A percentile compares a stretch with the other conserved stretches of the same genome.
phyloP scores from a whole-genome alignment of 1,140 invertebrate species.

The Halyomorpha halys region DNA sequence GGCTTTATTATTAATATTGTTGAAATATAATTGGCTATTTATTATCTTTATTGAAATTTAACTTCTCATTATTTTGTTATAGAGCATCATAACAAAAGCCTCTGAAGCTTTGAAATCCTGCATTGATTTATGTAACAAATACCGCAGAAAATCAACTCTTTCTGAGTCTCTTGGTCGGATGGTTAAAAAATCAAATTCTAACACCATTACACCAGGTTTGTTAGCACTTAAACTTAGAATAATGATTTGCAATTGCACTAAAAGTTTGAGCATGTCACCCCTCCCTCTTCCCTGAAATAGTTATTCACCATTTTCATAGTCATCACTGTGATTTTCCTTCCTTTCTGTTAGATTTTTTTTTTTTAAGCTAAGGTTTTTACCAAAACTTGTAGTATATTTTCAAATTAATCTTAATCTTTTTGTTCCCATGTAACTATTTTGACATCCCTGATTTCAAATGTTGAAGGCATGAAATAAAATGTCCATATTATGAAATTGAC shows the following conservation, averaged over 20 bases:
- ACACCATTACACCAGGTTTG: background rate
- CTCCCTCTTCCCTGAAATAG: too few relatives aligned
- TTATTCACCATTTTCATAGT: too few relatives aligned
- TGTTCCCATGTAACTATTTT: too few relatives aligned
- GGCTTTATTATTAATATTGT: background rate
- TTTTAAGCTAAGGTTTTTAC: too few relatives aligned
- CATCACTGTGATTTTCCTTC: too few relatives aligned
- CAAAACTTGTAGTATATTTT: too few relatives aligned
- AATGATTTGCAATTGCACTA: background rate
- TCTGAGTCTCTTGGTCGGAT: constrained; percentile 71
- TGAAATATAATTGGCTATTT: background rate
- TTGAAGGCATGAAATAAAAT: too few relatives aligned
- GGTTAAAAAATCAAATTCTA: constrained; percentile 46
- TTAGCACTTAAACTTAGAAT: background rate
- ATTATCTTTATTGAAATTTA: background rate
- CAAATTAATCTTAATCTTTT: too few relatives aligned
- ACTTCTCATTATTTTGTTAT: constrained; percentile 30
- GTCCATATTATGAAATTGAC: too few relatives aligned
- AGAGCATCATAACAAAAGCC: constrained; percentile 62
- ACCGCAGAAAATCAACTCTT: constrained; percentile 59
- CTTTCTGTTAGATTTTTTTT: too few relatives aligned
- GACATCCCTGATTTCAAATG: too few relatives aligned
- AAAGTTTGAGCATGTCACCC: too few relatives aligned
- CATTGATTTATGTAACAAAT: constrained; percentile 62
- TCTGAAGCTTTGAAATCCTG: constrained; percentile 60